Conservation (phyloP, 2,113 vertebrate species). For the Solea senegalensis region DNA sequence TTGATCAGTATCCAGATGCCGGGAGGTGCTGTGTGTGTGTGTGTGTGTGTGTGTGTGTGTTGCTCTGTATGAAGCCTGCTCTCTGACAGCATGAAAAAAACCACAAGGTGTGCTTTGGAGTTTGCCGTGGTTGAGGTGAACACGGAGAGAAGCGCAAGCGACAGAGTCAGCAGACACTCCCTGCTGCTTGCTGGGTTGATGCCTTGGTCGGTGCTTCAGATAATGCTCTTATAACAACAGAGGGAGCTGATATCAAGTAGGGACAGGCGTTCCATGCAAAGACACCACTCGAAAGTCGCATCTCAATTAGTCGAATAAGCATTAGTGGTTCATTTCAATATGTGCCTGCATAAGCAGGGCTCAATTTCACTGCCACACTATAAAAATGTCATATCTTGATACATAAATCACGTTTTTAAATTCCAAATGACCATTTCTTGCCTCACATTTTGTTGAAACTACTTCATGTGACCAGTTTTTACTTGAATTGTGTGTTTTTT, state of each 20-base stretch:
- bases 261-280: neutral
- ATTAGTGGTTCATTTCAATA: too few relatives aligned
- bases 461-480: too few relatives aligned
- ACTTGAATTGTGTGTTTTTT: too few relatives aligned
- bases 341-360: too few relatives aligned
- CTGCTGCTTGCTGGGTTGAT: slow-evolving; percentile 1
- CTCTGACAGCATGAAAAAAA: slow-evolving; percentile 37
- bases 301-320: too few relatives aligned
- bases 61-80: slow-evolving; percentile 38
- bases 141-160: slow-evolving; percentile 11
- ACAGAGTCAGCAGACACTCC: slow-evolving; percentile 17
- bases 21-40: slow-evolving; percentile 26
- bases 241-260: slow-evolving; percentile 12
- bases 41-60: slow-evolving; percentile 19
- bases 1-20: slow-evolving; percentile 59
- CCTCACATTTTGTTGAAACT: too few relatives aligned
- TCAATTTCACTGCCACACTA: too few relatives aligned
- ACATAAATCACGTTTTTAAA: too few relatives aligned
- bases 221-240: slow-evolving; percentile 7
- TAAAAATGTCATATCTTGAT: too few relatives aligned
- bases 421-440: too few relatives aligned
- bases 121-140: slow-evolving; percentile 40
- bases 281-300: too few relatives aligned
- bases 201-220: slow-evolving; percentile 29
- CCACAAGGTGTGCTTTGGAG: slow-evolving; percentile 42